Evolutionary conservation across 2,113 vertebrate species (phyloP), one percentile per base, ranked within the genome.

Genomic region (Budorcas taxicolor): DNA sequence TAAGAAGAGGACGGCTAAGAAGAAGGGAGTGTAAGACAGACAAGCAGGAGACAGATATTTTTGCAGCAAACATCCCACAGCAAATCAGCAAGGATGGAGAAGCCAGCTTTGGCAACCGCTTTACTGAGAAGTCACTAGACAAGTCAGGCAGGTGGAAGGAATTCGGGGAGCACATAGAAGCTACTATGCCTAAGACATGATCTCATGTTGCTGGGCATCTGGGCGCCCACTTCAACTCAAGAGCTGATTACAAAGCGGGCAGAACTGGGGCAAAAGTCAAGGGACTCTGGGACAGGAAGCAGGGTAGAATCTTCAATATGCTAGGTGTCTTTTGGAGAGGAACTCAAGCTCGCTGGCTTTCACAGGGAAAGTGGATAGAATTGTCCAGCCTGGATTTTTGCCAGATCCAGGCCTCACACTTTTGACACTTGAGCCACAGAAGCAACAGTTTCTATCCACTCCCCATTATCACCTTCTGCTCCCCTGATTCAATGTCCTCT

Each of bases 131-230:
- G 97, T 98, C 96, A 97, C 97, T 97, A 62, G 89, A 98, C 98
- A 90, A 98, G 98, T 98, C 94, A 81, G 93, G 94, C 97, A 55
- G 52, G 98, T 97, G 94, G 93, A 97, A 98, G 97, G 98, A 98
- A 97, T 97, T 97, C 43, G 19, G 91, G 83, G 91, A 98, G 47
- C 93, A 98, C 93, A 98, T 31, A 98, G 95, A 84, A 93, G 82
- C 95, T 87, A 97, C 97, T 98, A 95, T 98, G 95, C 93, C 90
- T 58, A 96, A 97, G 91, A 97, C 89, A 97, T 97, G 98, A 98
- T 97, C 97, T 97, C 97, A 98, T 95, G 78, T 67, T 85, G 78
- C 43, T 93, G 74, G 86, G 93, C 82, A 86, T 81, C 81, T 80
- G 62, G 81, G 93, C 78, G 85, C 93, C 95, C 94, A 97, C 78